These are phyloP conservation scores for Potamilus streckersoni DNA, from an alignment of 1,140 invertebrate species.

Conservation along the genomic window DNA sequence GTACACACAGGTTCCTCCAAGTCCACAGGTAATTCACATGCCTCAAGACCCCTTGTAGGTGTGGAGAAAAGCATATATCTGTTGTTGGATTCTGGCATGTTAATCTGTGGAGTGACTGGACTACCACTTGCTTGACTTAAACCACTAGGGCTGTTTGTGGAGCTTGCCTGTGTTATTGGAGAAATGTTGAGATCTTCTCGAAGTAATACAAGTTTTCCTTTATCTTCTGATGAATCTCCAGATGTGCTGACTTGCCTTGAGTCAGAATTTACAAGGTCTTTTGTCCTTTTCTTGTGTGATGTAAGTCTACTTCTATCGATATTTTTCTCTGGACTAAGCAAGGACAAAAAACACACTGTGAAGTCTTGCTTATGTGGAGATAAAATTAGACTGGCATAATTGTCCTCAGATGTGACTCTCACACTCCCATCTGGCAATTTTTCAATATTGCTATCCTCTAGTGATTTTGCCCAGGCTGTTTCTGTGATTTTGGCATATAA, in stretches of 20 bases:
- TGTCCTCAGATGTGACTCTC: constrained; percentile 41
- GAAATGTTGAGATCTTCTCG: constrained; percentile 24
- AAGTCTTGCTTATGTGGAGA: constrained; percentile 52
- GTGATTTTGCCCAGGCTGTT: constrained; percentile 38
- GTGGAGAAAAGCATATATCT: constrained; percentile 25
- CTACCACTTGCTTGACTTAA: constrained; percentile 22
- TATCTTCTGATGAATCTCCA: not conserved
- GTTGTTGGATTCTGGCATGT: not conserved
- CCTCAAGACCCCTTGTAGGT: constrained; percentile 21
- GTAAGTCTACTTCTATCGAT: constrained; percentile 10
- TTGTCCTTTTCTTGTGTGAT: not conserved
- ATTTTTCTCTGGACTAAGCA: constrained; percentile 32
- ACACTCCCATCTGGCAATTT: constrained; percentile 45
- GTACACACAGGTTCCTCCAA: constrained; percentile 10
- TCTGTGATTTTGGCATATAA: constrained; percentile 47
- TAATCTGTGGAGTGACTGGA: constrained; percentile 17
- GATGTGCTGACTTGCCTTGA: not conserved
- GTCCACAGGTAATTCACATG: not conserved
- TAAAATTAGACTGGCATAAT: constrained; percentile 46
- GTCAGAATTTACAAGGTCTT: not conserved
- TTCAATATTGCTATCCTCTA: constrained; percentile 25
- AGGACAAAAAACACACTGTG: constrained; percentile 50
- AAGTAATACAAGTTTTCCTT: not conserved
- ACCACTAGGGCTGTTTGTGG: constrained; percentile 14
- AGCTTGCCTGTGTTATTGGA: constrained; percentile 29